Evolutionary conservation across 1,140 invertebrate genomes (phyloP).

Genomic region (Solenopsis fugax): DNA sequence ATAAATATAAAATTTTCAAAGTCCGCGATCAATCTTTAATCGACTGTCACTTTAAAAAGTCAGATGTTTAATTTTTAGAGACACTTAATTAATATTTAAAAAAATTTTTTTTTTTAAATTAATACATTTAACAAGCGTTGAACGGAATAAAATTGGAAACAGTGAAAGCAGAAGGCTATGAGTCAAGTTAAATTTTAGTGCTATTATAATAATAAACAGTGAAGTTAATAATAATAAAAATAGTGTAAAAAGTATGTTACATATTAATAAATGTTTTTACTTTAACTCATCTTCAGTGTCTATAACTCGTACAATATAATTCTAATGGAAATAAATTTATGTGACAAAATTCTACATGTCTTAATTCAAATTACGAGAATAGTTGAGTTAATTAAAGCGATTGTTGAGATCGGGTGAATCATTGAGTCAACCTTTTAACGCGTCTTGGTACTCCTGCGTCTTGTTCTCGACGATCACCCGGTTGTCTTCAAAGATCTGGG

Average conservation of each 20-base stretch:
- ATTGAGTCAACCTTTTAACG: slow-evolving; percentile 88
- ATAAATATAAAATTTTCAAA: background rate
- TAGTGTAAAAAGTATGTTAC: no score
- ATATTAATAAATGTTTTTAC: no score
- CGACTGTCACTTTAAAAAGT: background rate
- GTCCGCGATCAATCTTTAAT: background rate
- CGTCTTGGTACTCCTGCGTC: slow-evolving; percentile 94
- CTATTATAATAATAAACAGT: no score
- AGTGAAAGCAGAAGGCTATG: no score
- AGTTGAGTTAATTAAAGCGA: slow-evolving; percentile 29
- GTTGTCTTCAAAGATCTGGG: slow-evolving; percentile 93
- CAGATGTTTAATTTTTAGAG: background rate
- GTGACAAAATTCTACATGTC: background rate
- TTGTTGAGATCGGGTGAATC: background rate
- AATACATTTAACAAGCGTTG: no score
- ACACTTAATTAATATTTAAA: background rate
- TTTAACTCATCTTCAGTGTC: no score
- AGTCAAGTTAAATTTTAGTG: no score
- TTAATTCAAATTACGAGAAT: background rate
- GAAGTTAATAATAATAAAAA: no score
- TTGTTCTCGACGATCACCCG: slow-evolving; percentile 93
- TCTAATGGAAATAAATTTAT: background rate
- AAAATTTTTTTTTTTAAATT: no score
- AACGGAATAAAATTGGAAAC: no score
- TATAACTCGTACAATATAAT: no score